phyloP scores from a whole-genome alignment of 2,797 vertebrate species.

The Orientallactaga sibirica region DNA sequence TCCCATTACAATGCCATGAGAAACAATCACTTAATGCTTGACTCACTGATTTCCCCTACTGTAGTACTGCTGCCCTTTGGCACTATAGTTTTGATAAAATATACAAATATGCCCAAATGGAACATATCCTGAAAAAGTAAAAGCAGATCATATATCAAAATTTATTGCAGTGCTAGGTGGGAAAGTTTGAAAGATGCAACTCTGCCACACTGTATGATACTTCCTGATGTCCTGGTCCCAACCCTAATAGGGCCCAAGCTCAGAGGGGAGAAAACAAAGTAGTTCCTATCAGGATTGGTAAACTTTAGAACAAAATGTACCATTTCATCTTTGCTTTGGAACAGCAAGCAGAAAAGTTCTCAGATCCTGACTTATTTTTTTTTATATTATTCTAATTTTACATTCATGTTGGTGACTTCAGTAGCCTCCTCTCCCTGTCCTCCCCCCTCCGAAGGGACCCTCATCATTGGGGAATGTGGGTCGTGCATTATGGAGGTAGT shows the following conservation, averaged over 20 bases:
- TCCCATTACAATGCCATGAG: not conserved
- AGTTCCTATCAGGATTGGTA: not conserved
- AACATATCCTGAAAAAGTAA: slow-evolving; percentile 34
- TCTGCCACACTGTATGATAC: not conserved
- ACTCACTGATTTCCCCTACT: not conserved
- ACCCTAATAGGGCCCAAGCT: not conserved
- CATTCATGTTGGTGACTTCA: too few species aligned
- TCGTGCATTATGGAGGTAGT: too few species aligned
- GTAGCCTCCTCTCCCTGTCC: too few species aligned
- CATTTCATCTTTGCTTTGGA: not conserved
- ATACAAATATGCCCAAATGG: not conserved
- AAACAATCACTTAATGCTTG: not conserved
- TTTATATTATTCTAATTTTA: too few species aligned
- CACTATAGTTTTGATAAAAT: slow-evolving; percentile 35
- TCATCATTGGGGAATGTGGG: too few species aligned
- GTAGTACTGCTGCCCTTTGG: slow-evolving; percentile 6
- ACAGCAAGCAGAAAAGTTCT: slow-evolving; percentile 19
- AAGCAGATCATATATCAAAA: slow-evolving; percentile 29
- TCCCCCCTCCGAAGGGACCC: too few species aligned
- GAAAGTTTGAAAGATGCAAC: slow-evolving; percentile 35
- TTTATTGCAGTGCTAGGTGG: not conserved
- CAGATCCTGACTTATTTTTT: not conserved
- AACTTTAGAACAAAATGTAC: slow-evolving; percentile 1
- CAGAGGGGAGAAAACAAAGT: not conserved
- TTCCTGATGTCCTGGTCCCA: not conserved